Evolutionary conservation across 2,113 vertebrate species (phyloP).

Genomic region (Melospiza melodia): DNA sequence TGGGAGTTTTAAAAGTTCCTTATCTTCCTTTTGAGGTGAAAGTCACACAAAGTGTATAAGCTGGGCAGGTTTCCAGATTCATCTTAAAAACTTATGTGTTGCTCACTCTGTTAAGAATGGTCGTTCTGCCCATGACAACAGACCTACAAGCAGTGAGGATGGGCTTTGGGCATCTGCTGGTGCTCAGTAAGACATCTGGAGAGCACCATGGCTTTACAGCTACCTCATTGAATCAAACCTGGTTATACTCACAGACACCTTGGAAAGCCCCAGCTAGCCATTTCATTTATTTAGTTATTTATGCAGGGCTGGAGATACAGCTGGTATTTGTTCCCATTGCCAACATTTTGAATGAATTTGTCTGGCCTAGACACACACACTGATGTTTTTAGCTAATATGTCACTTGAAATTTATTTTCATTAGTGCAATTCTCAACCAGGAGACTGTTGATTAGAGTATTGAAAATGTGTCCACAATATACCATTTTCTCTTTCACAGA

Average conservation of each 20-base stretch:
- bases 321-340: background rate
- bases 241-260: background rate
- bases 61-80: background rate
- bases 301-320: background rate
- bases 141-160: background rate
- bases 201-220: background rate
- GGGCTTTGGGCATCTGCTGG: background rate
- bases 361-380: background rate
- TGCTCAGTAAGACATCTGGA: background rate
- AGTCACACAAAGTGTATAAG: background rate
- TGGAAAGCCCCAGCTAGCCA: background rate
- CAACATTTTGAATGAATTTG: background rate
- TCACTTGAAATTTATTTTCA: slow-evolving; percentile 10
- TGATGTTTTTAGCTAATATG: background rate
- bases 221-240: background rate
- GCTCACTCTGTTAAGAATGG: background rate
- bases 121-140: background rate
- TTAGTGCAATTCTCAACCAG: background rate
- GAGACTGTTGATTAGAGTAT: background rate
- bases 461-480: background rate
- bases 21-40: background rate
- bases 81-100: background rate
- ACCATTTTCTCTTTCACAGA: background rate
- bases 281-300: background rate
- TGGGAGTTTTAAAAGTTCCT: background rate